phyloP scores from a whole-genome alignment of 2,888 invertebrate species.

The Eupelmus urozonus region DNA sequence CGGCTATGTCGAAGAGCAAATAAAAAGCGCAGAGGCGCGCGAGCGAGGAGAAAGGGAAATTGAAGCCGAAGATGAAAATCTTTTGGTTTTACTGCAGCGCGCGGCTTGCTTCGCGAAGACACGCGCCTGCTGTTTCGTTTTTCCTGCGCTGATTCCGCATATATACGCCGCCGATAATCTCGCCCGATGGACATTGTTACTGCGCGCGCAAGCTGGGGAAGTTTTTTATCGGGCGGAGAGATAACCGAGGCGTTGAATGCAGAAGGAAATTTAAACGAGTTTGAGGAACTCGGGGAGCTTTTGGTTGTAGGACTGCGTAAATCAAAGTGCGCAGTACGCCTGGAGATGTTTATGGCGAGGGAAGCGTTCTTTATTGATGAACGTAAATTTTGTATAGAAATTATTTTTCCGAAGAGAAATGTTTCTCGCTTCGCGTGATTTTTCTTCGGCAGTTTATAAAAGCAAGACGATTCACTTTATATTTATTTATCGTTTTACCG shows the following conservation, averaged over 20 bases:
- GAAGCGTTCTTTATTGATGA: too few species aligned
- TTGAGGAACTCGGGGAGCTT: neutral
- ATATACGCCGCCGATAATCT: neutral
- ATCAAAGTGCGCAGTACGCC: too few species aligned
- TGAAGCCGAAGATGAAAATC: constrained; percentile 49
- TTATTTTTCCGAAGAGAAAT: too few species aligned
- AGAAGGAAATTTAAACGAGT: neutral
- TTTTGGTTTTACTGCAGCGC: constrained; percentile 14
- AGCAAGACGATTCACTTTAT: too few species aligned
- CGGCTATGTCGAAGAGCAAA: constrained; percentile 17
- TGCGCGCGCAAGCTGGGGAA: neutral
- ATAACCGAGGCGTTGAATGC: neutral
- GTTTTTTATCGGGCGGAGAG: neutral
- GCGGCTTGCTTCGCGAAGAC: constrained; percentile 44
- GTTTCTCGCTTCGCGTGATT: too few species aligned
- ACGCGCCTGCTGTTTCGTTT: constrained; percentile 35
- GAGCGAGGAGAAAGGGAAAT: constrained; percentile 51
- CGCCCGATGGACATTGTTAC: constrained; percentile 11
- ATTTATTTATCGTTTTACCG: too few species aligned
- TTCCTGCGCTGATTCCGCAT: constrained; percentile 7
- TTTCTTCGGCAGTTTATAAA: too few species aligned
- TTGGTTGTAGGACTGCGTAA: too few species aligned
- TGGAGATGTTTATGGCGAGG: too few species aligned
- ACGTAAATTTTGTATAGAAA: too few species aligned
- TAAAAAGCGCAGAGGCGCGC: neutral